These are phyloP conservation scores for Chaunax sp. DNA, from an alignment of 2,797 vertebrate species.

Conservation along the genomic window DNA sequence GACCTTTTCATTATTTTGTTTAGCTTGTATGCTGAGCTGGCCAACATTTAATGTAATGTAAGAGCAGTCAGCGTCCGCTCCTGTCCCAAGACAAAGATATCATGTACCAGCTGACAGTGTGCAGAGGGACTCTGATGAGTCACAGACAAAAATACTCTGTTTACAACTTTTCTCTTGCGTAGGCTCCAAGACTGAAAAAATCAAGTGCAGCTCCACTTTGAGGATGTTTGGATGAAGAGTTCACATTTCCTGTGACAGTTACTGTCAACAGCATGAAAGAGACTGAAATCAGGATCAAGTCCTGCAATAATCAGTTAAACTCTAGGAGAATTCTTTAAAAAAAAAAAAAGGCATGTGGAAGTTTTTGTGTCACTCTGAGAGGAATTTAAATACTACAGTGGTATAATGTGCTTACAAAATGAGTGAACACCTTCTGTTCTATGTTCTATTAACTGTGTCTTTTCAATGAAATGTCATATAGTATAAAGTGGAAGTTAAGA, in stretches of 20 bases:
- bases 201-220: constrained; percentile 44
- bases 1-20: neutral
- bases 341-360: no score
- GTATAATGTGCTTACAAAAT: neutral
- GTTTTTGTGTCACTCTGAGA: neutral
- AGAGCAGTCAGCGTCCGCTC: constrained; percentile 23
- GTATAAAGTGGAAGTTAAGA: neutral
- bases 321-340: no score
- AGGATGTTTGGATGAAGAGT: constrained; percentile 67
- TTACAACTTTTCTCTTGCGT: constrained; percentile 63
- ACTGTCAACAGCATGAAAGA: constrained; percentile 39
- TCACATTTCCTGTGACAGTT: constrained; percentile 55
- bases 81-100: constrained; percentile 42
- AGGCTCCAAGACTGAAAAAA: constrained; percentile 42
- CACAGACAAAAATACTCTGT: constrained; percentile 69
- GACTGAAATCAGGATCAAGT: constrained; percentile 26
- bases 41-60: constrained; percentile 37
- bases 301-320: neutral
- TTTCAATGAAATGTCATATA: neutral
- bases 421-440: neutral
- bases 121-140: constrained; percentile 49
- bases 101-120: constrained; percentile 40
- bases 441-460: no score
- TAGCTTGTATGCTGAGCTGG: neutral
- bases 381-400: neutral